Evolutionary conservation across 2,888 invertebrate species (phyloP).

Genomic region (Mythimna impura): DNA sequence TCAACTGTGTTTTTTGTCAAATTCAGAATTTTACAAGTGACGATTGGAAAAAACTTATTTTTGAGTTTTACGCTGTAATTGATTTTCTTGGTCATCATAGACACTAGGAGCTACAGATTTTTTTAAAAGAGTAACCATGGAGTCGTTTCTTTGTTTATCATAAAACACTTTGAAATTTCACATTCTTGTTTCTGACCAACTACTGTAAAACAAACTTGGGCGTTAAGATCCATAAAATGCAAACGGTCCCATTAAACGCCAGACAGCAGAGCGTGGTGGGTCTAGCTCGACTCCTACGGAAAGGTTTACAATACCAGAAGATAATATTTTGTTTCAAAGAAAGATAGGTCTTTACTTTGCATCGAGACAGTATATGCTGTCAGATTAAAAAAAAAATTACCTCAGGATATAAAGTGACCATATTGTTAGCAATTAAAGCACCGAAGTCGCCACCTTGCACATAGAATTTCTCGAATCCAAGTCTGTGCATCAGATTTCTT

Average conservation of each 20-base stretch:
- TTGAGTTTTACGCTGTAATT: not conserved
- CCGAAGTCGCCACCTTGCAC: conserved; percentile 60
- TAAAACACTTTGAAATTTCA: no score
- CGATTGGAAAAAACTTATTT: not conserved
- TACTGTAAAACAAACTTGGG: no score
- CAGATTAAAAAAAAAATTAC: conserved; percentile 11
- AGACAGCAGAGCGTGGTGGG: no score
- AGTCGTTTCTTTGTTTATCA: not conserved
- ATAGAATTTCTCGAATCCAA: conserved; percentile 50
- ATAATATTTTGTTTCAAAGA: no score
- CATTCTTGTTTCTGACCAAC: no score
- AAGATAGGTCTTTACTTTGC: no score
- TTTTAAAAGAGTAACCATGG: not conserved
- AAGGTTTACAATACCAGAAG: no score
- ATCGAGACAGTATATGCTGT: no score
- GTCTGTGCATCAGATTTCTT: conserved; percentile 52
- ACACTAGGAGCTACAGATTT: not conserved
- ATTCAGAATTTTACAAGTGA: not conserved
- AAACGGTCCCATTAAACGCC: no score
- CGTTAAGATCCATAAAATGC: no score
- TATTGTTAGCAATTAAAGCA: conserved; percentile 33
- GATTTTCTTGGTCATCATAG: not conserved
- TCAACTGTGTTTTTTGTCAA: not conserved
- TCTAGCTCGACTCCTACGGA: no score
- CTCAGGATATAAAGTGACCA: conserved; percentile 54